These are phyloP conservation scores for Pycnomerus fuliginosus DNA, from an alignment of 2,888 invertebrate species.

Conservation along the genomic window DNA sequence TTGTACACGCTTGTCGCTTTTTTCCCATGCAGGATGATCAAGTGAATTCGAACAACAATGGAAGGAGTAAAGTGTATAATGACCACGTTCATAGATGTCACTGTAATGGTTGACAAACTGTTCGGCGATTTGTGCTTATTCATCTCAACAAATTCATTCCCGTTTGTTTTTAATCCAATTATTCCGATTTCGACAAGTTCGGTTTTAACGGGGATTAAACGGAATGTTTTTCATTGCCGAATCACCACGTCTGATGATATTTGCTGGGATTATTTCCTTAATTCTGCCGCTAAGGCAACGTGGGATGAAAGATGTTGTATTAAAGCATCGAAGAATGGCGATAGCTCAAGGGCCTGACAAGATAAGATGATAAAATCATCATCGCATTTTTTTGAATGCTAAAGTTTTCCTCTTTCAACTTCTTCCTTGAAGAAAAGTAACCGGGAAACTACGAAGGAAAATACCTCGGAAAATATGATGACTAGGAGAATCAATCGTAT, in stretches of 20 bases:
- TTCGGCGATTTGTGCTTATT: conserved; percentile 21
- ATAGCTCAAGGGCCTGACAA: neutral
- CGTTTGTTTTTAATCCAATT: conserved; percentile 22
- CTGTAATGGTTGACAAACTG: conserved; percentile 21
- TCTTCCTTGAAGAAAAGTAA: too few species aligned
- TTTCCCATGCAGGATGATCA: conserved; percentile 8
- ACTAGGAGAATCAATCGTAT: too few species aligned
- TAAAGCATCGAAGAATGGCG: too few species aligned
- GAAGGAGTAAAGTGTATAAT: conserved; percentile 18
- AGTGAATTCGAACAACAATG: conserved; percentile 13
- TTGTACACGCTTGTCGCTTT: conserved; percentile 16
- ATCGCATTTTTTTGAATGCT: too few species aligned
- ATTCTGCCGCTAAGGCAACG: neutral
- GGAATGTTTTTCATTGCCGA: conserved; percentile 12
- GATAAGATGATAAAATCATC: neutral
- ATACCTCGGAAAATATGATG: too few species aligned
- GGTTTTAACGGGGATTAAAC: too few species aligned
- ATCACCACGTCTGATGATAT: conserved; percentile 1
- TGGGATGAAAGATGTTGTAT: too few species aligned
- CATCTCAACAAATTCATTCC: conserved; percentile 21
- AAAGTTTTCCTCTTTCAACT: too few species aligned
- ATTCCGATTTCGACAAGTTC: conserved; percentile 18
- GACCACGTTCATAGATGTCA: conserved; percentile 23
- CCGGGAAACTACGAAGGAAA: too few species aligned
- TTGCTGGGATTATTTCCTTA: neutral